These are phyloP conservation scores for Campylomormyrus tamandua DNA, from an alignment of 2,113 vertebrate species.

Conservation along the genomic window DNA sequence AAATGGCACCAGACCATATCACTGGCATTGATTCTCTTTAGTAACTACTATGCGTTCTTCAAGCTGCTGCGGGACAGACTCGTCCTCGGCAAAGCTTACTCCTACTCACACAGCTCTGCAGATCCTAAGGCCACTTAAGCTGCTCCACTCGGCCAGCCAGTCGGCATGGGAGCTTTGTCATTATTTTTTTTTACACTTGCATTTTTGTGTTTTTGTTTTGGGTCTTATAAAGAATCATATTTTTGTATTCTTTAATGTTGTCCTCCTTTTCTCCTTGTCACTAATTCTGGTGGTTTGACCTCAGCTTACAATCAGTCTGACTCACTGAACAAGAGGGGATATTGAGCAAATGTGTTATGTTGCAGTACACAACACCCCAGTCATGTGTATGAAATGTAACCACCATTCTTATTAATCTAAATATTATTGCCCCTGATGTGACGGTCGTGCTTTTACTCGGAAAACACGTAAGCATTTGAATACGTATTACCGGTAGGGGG, in stretches of 20 bases:
- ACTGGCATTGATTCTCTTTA: slow-evolving; percentile 93
- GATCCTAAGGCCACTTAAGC: slow-evolving; percentile 83
- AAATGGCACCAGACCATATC: slow-evolving; percentile 99
- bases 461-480: background rate
- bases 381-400: background rate
- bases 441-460: background rate
- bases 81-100: slow-evolving; percentile 91
- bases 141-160: slow-evolving; percentile 34
- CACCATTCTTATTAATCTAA: background rate
- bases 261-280: slow-evolving; percentile 3
- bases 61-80: slow-evolving; percentile 94
- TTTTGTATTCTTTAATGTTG: slow-evolving; percentile 82
- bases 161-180: slow-evolving; percentile 75
- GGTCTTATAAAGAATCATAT: slow-evolving; percentile 84
- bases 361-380: background rate
- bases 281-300: background rate
- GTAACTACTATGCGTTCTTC: slow-evolving; percentile 98
- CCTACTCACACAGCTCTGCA: slow-evolving; percentile 73
- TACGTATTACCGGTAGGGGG: background rate
- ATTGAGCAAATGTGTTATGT: background rate
- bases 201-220: slow-evolving; percentile 81
- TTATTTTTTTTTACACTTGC: slow-evolving; percentile 91
- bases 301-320: background rate
- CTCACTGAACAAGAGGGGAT: background rate
- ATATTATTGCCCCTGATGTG: background rate